These are phyloP conservation scores for Choristoneura fumiferana DNA, from an alignment of 1,140 invertebrate genomes.

Conservation along the genomic window DNA sequence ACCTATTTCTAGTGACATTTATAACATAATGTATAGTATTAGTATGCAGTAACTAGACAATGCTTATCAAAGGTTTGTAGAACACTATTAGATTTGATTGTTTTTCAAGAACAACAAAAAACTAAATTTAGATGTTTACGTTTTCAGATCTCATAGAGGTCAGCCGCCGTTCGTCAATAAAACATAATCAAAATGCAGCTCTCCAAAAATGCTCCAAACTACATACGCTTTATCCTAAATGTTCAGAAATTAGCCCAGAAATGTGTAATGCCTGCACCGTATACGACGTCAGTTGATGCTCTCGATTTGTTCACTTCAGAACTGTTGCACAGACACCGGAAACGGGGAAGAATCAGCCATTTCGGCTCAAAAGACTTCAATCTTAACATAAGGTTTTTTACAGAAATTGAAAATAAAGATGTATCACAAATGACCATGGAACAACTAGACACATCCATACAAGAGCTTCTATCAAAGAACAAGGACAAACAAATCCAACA, in stretches of 20 bases:
- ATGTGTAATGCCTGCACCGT: slow-evolving; percentile 8
- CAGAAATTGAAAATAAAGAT: slow-evolving; percentile 34
- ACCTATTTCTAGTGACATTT: not conserved
- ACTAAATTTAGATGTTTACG: slow-evolving; percentile 17
- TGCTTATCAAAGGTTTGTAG: slow-evolving; percentile 3
- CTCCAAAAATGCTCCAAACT: slow-evolving; percentile 29
- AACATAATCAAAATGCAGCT: slow-evolving; percentile 19
- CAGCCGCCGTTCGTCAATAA: not conserved
- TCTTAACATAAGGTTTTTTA: slow-evolving; percentile 37
- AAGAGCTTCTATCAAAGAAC: slow-evolving; percentile 43
- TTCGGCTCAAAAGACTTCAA: slow-evolving; percentile 25
- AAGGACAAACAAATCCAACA: slow-evolving; percentile 44
- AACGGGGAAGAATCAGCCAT: slow-evolving; percentile 27
- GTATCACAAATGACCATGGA: slow-evolving; percentile 36
- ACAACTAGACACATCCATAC: slow-evolving; percentile 41
- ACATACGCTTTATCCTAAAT: slow-evolving; percentile 29
- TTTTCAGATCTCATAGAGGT: slow-evolving; percentile 7
- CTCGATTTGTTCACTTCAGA: slow-evolving; percentile 38
- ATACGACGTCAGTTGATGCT: slow-evolving; percentile 35
- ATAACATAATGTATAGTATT: not conserved
- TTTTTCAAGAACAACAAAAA: slow-evolving; percentile 6
- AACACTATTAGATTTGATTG: not conserved
- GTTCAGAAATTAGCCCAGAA: slow-evolving; percentile 18
- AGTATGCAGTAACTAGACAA: not conserved
- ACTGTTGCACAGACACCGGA: slow-evolving; percentile 33